A percentile compares a stretch with the other conserved stretches of the same genome.
Evolutionary conservation across 2,888 invertebrate genomes (phyloP).

Genomic region (Nephrotoma appendiculata): DNA sequence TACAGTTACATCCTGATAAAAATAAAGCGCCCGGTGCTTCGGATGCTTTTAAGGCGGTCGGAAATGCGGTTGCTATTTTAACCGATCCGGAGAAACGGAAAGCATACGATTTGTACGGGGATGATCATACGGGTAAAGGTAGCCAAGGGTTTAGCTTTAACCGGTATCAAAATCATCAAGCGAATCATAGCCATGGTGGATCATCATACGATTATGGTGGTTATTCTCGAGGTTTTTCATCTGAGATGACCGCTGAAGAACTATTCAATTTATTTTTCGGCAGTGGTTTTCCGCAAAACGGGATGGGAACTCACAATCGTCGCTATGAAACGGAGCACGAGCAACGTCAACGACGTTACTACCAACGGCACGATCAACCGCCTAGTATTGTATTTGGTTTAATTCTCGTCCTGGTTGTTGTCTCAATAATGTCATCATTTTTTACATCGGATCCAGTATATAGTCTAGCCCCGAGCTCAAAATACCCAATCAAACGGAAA

Average conservation of each 20-base stretch:
- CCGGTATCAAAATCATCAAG: constrained; percentile 8
- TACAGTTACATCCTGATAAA: constrained; percentile 74
- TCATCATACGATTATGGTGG: constrained; percentile 36
- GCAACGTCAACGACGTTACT: constrained; percentile 7
- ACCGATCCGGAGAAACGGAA: constrained; percentile 58
- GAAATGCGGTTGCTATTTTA: constrained; percentile 64
- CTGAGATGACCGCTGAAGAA: constrained; percentile 88
- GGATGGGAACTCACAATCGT: constrained; percentile 5
- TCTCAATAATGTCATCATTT: constrained; percentile 88
- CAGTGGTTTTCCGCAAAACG: constrained; percentile 44
- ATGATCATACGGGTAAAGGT: constrained; percentile 22
- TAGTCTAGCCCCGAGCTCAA: constrained; percentile 61
- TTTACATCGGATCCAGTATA: constrained; percentile 91
- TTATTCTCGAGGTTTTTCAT: constrained; percentile 76
- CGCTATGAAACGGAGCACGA: background rate
- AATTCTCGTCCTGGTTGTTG: constrained; percentile 75
- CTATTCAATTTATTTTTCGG: constrained; percentile 99
- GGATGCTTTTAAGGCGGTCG: constrained; percentile 71
- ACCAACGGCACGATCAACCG: constrained; percentile 17
- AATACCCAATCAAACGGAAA: constrained; percentile 48
- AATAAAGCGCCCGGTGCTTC: constrained; percentile 67
- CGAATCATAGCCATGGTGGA: constrained; percentile 12
- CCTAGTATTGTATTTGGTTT: constrained; percentile 32
- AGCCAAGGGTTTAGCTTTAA: background rate
- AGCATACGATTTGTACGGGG: constrained; percentile 57